Evolutionary conservation across 2,888 invertebrate species (phyloP).

Genomic region (Eristalis tenax): DNA sequence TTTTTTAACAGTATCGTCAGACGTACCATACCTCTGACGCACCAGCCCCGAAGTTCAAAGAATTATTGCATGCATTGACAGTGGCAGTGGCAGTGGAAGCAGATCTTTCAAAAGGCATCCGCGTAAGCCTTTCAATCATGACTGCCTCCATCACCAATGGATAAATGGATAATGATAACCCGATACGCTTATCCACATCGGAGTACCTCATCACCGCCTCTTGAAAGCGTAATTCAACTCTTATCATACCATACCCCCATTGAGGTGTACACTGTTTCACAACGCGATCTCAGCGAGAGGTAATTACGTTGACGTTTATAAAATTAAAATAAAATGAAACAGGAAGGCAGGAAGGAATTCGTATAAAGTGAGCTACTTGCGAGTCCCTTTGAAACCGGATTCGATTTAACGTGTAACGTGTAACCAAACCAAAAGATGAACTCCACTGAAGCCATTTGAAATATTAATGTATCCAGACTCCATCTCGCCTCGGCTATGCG

Average conservation of each 20-base stretch:
- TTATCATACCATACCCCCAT: not conserved
- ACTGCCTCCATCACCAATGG: not conserved
- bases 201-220: not conserved
- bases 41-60: not conserved
- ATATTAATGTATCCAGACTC: conserved; percentile 53
- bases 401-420: conserved; percentile 56
- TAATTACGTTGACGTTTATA: conserved; percentile 49
- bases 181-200: not conserved
- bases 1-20: not conserved
- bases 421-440: conserved; percentile 59
- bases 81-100: not conserved
- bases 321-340: conserved; percentile 41
- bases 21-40: not conserved
- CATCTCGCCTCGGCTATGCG: conserved; percentile 4
- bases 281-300: conserved; percentile 6
- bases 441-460: conserved; percentile 45
- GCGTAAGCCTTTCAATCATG: not conserved
- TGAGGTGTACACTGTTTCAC: not conserved
- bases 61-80: not conserved
- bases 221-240: not conserved
- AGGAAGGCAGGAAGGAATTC: conserved; percentile 20
- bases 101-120: not conserved
- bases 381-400: conserved; percentile 67
- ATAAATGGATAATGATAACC: not conserved
- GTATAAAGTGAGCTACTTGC: conserved; percentile 49